Evolutionary conservation across 1,140 invertebrate genomes (phyloP).

Genomic region (Euura saliciscinereae): DNA sequence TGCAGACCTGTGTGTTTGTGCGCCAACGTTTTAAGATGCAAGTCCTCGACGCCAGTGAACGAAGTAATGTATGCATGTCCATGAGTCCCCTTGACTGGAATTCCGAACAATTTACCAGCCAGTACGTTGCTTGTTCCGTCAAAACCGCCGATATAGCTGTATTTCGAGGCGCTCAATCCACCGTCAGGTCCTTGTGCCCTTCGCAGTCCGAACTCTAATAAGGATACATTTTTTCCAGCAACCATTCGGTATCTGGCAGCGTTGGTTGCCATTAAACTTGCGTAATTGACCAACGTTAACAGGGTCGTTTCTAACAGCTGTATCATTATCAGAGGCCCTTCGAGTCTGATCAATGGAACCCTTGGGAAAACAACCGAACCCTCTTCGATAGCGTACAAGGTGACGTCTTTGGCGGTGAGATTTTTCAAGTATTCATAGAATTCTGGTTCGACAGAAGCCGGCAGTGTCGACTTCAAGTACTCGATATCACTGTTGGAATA

Average conservation of each 20-base stretch:
- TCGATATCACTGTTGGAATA: conserved; percentile 95
- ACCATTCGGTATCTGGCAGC: conserved; percentile 95
- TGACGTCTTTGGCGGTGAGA: conserved; percentile 86
- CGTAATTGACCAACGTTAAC: conserved; percentile 96
- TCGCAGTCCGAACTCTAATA: conserved; percentile 96
- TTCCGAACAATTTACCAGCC: conserved; percentile 97
- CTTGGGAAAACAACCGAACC: conserved; percentile 98
- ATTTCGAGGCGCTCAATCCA: conserved; percentile 97
- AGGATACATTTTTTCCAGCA: conserved; percentile 82
- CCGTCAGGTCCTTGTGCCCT: conserved; percentile 98
- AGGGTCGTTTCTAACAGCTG: conserved; percentile 97
- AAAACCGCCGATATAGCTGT: conserved; percentile 98
- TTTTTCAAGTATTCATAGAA: conserved; percentile 91
- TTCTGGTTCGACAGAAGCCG: conserved; percentile 81
- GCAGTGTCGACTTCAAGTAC: conserved; percentile 87
- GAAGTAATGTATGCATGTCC: conserved; percentile 99
- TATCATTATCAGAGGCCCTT: conserved; percentile 94
- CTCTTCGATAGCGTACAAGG: conserved; percentile 91
- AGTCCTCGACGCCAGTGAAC: conserved; percentile 79
- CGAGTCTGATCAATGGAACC: conserved; percentile 89
- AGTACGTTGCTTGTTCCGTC: conserved; percentile 99
- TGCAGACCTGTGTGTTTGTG: conserved; percentile 70
- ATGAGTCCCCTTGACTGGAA: conserved; percentile 97
- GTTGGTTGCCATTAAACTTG: conserved; percentile 98
- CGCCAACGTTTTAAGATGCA: conserved; percentile 68